These are phyloP conservation scores for Iselma pallidipennis DNA, from an alignment of 2,888 invertebrate genomes.

Conservation along the genomic window DNA sequence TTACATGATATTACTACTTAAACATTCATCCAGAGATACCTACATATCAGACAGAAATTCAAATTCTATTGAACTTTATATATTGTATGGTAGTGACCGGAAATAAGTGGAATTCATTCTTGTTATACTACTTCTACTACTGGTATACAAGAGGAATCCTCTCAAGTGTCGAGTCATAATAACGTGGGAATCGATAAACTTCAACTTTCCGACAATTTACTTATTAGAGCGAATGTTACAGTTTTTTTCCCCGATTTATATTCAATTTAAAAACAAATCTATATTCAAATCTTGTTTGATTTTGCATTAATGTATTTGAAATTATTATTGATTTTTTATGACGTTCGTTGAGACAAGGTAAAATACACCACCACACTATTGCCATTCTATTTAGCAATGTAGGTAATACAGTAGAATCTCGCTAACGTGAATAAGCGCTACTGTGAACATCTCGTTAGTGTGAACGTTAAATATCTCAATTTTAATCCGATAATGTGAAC, in stretches of 20 bases:
- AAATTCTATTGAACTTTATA: constrained; percentile 7
- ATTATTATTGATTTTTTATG: background rate
- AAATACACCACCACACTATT: background rate
- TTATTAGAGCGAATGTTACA: no score
- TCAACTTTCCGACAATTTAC: background rate
- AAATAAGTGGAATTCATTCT: constrained; percentile 20
- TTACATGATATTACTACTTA: background rate
- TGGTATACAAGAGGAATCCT: background rate
- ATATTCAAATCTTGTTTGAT: background rate
- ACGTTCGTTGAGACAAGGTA: background rate
- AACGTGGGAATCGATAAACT: background rate
- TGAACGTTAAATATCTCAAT: no score
- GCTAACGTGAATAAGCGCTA: no score
- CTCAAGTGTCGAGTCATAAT: background rate
- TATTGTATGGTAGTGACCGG: constrained; percentile 12
- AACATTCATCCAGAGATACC: constrained; percentile 14
- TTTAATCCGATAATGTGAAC: no score
- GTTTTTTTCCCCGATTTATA: no score
- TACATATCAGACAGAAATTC: background rate
- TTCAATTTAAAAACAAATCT: no score
- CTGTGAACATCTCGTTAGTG: no score
- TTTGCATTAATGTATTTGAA: background rate
- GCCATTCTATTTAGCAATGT: constrained; percentile 6
- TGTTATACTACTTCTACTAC: constrained; percentile 5
- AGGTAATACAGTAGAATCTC: constrained; percentile 4